Evolutionary conservation across 2,797 vertebrate species (phyloP).

Genomic region (Typhlichthys subterraneus): DNA sequence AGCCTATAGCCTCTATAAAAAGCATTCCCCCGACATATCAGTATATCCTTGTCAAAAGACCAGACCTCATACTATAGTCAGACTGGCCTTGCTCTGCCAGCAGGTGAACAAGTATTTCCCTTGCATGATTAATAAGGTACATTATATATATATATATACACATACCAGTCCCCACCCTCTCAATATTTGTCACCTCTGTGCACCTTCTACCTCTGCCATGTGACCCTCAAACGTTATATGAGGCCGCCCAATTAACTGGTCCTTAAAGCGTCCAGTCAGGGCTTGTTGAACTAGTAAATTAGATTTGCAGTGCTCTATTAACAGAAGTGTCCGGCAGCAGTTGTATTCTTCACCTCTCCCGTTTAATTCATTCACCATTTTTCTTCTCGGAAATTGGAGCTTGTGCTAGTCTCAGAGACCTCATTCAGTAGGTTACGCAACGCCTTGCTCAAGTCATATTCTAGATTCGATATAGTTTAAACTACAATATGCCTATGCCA

Average conservation of each 20-base stretch:
- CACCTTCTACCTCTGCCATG: slow-evolving; percentile 33
- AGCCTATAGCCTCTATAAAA: no score
- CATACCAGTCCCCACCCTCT: slow-evolving; percentile 8
- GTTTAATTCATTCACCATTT: slow-evolving; percentile 26
- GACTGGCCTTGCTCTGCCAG: no score
- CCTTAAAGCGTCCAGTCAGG: slow-evolving; percentile 62
- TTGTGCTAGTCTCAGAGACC: slow-evolving; percentile 1
- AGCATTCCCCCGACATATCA: no score
- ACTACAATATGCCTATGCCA: no score
- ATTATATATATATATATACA: not conserved
- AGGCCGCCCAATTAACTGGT: slow-evolving; percentile 66
- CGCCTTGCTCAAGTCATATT: no score
- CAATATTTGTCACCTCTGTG: slow-evolving; percentile 35
- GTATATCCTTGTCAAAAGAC: no score
- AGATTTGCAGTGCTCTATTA: slow-evolving; percentile 70
- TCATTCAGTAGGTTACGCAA: not conserved
- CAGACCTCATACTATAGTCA: no score
- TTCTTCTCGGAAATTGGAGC: slow-evolving; percentile 4
- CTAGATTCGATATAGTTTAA: no score
- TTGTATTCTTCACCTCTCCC: slow-evolving; percentile 49
- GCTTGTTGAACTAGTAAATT: slow-evolving; percentile 78
- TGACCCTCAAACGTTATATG: slow-evolving; percentile 43
- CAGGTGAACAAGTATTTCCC: no score
- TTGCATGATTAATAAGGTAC: no score
- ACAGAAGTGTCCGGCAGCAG: slow-evolving; percentile 63